These are phyloP conservation scores for Thalassarche chlororhynchos DNA, from an alignment of 2,113 vertebrate genomes.

Conservation along the genomic window DNA sequence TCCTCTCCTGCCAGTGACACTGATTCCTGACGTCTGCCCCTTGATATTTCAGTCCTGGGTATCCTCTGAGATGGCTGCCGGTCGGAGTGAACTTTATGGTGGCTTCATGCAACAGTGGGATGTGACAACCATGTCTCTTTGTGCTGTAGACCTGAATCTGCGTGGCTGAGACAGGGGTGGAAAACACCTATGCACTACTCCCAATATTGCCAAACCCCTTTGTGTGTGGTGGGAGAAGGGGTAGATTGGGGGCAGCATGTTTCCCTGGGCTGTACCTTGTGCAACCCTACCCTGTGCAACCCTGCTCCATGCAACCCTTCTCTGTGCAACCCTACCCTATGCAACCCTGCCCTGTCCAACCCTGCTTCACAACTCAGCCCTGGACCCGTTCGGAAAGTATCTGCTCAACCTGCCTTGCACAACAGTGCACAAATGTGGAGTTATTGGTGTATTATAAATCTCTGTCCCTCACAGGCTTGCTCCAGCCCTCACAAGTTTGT, in stretches of 20 bases:
- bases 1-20: neutral
- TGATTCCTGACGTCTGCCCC: neutral
- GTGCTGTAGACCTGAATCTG: neutral
- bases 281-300: neutral
- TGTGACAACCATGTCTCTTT: neutral
- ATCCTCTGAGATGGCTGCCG: neutral
- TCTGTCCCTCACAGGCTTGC: neutral
- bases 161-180: neutral
- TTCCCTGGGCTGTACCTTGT: neutral
- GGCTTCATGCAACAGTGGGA: neutral
- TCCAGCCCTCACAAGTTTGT: neutral
- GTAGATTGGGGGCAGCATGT: neutral
- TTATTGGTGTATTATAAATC: neutral
- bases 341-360: neutral
- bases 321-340: neutral
- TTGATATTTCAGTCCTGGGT: constrained; percentile 11
- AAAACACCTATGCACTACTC: neutral
- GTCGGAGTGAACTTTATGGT: rapidly evolving
- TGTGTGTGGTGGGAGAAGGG: neutral
- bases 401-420: neutral
- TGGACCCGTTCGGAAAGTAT: neutral
- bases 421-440: neutral
- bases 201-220: neutral
- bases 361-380: neutral
- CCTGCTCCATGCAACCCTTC: neutral